phyloP scores from a whole-genome alignment of 2,113 vertebrate species.

The Xyrauchen texanus region DNA sequence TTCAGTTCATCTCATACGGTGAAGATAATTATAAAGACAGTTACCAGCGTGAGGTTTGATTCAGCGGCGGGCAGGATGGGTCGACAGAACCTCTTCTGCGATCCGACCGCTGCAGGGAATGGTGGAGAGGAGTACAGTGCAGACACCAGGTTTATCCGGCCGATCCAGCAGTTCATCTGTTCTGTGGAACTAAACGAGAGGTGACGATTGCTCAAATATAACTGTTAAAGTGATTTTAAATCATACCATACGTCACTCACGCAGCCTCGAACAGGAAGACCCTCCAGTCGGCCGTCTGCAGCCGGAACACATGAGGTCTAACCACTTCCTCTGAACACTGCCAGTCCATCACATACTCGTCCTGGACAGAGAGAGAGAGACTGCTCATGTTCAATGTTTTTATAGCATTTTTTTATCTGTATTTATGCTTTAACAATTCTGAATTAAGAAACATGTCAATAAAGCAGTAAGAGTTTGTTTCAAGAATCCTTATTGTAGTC shows the following conservation, averaged over 20 bases:
- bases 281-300: constrained; percentile 89
- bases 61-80: constrained; percentile 82
- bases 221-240: background rate
- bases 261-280: constrained; percentile 87
- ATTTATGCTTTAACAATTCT: too few relatives aligned
- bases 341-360: constrained; percentile 71
- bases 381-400: background rate
- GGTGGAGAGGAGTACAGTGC: constrained; percentile 88
- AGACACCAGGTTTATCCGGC: constrained; percentile 84
- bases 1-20: too few relatives aligned
- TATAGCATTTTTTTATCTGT: too few relatives aligned
- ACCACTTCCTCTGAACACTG: constrained; percentile 80
- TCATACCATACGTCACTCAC: constrained; percentile 71
- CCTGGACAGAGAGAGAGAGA: constrained; percentile 57
- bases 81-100: constrained; percentile 83
- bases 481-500: too few relatives aligned
- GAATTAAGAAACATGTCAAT: too few relatives aligned
- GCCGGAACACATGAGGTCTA: constrained; percentile 84
- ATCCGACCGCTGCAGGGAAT: constrained; percentile 87
- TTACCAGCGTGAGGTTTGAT: constrained; percentile 78
- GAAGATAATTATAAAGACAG: background rate
- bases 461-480: too few relatives aligned
- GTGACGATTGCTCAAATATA: background rate
- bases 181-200: constrained; percentile 71
- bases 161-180: constrained; percentile 91